A percentile compares a stretch with the other conserved stretches of the same genome.
phyloP scores from a whole-genome alignment of 1,140 invertebrate species.

The Ceratoteleas bidentatus region DNA sequence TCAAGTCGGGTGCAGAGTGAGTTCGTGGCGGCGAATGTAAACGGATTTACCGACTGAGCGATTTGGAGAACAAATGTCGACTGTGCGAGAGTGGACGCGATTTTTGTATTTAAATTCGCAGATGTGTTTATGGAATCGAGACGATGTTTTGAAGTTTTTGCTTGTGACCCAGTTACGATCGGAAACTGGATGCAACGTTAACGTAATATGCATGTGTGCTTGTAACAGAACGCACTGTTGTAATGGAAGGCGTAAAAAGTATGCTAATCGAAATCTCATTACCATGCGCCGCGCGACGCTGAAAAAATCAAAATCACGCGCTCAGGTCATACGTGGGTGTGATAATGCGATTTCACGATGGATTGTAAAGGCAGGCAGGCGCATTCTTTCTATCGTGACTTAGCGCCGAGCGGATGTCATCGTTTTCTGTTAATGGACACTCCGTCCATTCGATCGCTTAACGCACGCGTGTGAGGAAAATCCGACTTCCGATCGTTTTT shows the following conservation, averaged over 20 bases:
- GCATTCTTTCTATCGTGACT: constrained; percentile 49
- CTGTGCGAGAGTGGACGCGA: too few relatives aligned
- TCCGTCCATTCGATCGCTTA: constrained; percentile 26
- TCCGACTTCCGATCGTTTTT: constrained; percentile 18
- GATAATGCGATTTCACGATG: constrained; percentile 55
- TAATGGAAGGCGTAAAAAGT: constrained; percentile 20
- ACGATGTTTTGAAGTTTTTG: too few relatives aligned
- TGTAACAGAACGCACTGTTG: background rate
- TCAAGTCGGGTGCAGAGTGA: background rate
- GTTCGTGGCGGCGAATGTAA: too few relatives aligned
- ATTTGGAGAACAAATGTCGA: too few relatives aligned
- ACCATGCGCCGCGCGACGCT: constrained; percentile 16
- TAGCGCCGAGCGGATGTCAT: constrained; percentile 43
- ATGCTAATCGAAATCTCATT: constrained; percentile 49
- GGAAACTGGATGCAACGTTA: too few relatives aligned
- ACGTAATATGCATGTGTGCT: too few relatives aligned
- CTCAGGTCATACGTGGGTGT: constrained; percentile 41
- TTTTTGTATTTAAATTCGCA: too few relatives aligned
- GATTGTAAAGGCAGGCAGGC: constrained; percentile 38
- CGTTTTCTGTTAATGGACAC: constrained; percentile 51
- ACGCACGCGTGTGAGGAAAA: constrained; percentile 37
- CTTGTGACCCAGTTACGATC: too few relatives aligned
- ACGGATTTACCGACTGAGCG: too few relatives aligned
- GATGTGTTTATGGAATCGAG: too few relatives aligned
- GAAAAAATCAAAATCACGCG: constrained; percentile 38